Evolutionary conservation across 2,797 vertebrate genomes (phyloP).

Genomic region (Neostethus bicornis): DNA sequence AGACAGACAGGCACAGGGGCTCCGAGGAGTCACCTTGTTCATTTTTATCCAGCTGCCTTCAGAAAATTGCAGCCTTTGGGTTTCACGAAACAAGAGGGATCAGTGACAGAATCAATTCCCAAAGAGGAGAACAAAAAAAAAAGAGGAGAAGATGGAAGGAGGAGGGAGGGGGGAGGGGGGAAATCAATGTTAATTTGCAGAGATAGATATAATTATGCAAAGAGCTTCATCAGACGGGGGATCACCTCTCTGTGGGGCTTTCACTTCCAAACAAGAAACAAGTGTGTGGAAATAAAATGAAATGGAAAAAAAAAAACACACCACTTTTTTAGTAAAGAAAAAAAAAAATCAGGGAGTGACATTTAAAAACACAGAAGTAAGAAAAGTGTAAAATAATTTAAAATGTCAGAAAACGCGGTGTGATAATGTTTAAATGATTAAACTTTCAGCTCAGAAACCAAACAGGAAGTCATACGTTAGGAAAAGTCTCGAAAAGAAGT

Average conservation of each 20-base stretch:
- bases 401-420: constrained; percentile 1
- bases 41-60: constrained; percentile 44
- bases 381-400: not conserved
- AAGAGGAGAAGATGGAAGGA: constrained; percentile 15
- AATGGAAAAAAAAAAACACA: not conserved
- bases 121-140: constrained; percentile 27
- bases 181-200: constrained; percentile 66
- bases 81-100: constrained; percentile 58
- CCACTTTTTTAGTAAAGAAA: not conserved
- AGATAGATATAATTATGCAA: constrained; percentile 59
- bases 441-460: not conserved
- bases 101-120: constrained; percentile 63
- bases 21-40: constrained; percentile 70
- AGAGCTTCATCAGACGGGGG: constrained; percentile 31
- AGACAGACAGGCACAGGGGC: constrained; percentile 38
- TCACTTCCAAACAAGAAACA: not conserved
- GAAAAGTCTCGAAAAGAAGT: not conserved
- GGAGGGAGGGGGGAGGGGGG: not conserved
- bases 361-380: not conserved
- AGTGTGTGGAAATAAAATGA: not conserved
- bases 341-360: not conserved
- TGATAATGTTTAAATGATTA: not conserved
- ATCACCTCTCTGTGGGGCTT: constrained; percentile 18
- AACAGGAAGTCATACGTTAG: too few relatives aligned
- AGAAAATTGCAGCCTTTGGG: constrained; percentile 56